Base-by-base conservation (phyloP, 2,113 vertebrate species). In the Burhinus bistriatus region DNA sequence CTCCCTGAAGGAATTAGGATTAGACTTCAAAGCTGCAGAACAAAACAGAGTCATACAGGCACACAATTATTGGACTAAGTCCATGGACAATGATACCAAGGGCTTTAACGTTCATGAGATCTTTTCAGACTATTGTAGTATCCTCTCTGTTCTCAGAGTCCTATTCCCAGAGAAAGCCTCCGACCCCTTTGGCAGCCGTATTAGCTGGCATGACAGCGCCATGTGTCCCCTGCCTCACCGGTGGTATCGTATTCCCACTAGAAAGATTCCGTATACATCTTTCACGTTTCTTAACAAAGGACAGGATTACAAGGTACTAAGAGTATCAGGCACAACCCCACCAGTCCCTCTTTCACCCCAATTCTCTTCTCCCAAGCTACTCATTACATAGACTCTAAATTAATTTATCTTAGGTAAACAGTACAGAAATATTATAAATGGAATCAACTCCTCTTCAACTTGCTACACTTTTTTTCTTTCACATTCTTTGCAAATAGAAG, bases 21-120 rank as follows among this genome's bases (percentile, higher is more conserved):
- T 95, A 97, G 83, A 94, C 93, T 96, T 96, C 95, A 97, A 96
- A 96, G 93, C 89, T 59, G 66, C 73, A 88, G 94, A 96, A 93
- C 83, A 97, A 96, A 96, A 96, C 64, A 83, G 75, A 92, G 66
- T 93, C 85, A 77, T 69, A 82, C 54, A 93, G 95, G 66, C 94
- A 93, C 83, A 91, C 87, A 90, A 91, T 96, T 93, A 96, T 2
- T 94, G 95, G 91, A 95, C 88, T 69, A 93, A 96, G 94, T 94
- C 94, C 94, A 93, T 4, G 75, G 95, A 91, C 94, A 93, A 83
- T 64, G 94, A 96, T 88, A 96, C 78, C 94, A 90, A 91, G 87
- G 87, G 83, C 82, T 95, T 97, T 97, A 92, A 93, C 0, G 51
- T 95, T 78, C 91, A 90, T 11, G 91, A 96, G 87, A 94, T 88